Conservation (phyloP, 2,113 vertebrate genomes). For the Ovis aries region ARS-UI_Ramb_v3.0 NC_056080.1:121528001-121528500, state of each 20-base stretch:
- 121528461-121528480: background rate
- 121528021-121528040: background rate
- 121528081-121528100: background rate
- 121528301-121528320: background rate
- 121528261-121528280: background rate
- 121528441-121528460: constrained; percentile 1
- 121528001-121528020: background rate
- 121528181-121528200: background rate
- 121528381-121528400: background rate
- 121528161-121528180: background rate
- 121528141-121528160: background rate
- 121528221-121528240: background rate
- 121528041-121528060: background rate
- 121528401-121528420: background rate
- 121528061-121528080: background rate
- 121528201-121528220: background rate
- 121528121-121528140: background rate
- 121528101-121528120: background rate
- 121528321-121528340: background rate
- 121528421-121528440: background rate
- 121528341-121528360: background rate
- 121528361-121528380: background rate
- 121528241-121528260: background rate
- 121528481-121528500: background rate
- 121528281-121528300: background rate